A percentile compares a stretch with the other conserved stretches of the same genome.
phyloP scores from a whole-genome alignment of 1,140 invertebrate species.

The Rhagoletis pomonella region DNA sequence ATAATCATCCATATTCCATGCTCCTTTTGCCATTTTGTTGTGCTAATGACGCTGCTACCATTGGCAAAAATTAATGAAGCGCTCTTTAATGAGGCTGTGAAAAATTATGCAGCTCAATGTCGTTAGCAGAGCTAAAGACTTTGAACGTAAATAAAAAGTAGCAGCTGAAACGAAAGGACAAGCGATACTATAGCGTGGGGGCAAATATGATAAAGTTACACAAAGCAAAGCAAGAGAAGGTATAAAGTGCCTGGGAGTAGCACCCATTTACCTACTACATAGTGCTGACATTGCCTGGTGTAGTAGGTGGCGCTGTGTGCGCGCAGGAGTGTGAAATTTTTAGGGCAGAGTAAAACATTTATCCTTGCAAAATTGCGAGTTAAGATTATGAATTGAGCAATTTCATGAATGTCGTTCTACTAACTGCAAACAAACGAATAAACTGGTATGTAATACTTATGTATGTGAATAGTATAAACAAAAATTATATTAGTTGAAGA shows the following conservation, averaged over 20 bases:
- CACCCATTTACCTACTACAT: no score
- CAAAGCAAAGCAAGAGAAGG: no score
- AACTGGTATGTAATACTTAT: neutral
- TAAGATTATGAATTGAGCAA: conserved; percentile 33
- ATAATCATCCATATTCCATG: neutral
- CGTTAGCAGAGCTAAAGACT: neutral
- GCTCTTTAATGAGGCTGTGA: conserved; percentile 50
- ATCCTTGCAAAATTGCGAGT: neutral
- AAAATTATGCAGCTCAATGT: conserved; percentile 51
- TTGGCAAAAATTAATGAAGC: conserved; percentile 51
- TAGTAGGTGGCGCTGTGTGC: no score
- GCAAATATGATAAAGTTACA: no score
- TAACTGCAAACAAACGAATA: neutral
- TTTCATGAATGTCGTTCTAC: neutral
- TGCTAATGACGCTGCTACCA: conserved; percentile 26
- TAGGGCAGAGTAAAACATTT: neutral
- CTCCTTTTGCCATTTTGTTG: neutral
- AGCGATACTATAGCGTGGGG: neutral
- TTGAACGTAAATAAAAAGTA: neutral
- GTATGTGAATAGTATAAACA: no score
- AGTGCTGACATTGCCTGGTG: no score
- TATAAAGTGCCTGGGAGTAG: no score
- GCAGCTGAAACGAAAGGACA: neutral
- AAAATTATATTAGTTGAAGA: no score
- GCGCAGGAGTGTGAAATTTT: neutral